Percentiles rank a stretch among this genome's conserved stretches.
These are phyloP conservation scores for Catharus minimus DNA, from an alignment of 2,113 vertebrate genomes.

Conservation along the genomic window DNA sequence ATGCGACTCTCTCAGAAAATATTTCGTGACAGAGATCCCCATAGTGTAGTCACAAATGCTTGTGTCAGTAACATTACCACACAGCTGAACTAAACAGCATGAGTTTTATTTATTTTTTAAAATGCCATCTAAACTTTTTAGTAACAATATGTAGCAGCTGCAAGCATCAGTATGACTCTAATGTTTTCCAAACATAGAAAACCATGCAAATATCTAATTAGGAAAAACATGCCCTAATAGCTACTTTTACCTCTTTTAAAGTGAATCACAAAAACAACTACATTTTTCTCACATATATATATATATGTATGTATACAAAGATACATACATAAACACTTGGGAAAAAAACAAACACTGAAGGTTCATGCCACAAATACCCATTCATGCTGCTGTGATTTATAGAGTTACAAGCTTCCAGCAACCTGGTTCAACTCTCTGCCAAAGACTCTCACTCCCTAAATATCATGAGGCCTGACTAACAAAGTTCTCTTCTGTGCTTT, in stretches of 20 bases:
- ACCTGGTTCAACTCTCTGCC: neutral
- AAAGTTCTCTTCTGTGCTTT: neutral
- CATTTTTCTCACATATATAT: neutral
- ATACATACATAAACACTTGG: neutral
- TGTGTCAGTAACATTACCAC: neutral
- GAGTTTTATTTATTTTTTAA: neutral
- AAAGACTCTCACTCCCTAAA: neutral
- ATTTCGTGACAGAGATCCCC: neutral
- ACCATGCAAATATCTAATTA: neutral
- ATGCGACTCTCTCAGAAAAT: neutral
- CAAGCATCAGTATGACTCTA: neutral
- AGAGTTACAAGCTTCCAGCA: neutral
- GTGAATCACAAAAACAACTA: neutral
- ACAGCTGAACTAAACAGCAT: neutral
- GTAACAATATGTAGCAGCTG: neutral
- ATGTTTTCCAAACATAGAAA: neutral
- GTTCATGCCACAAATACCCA: neutral
- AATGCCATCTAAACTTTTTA: neutral
- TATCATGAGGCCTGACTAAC: neutral
- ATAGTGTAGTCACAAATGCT: neutral
- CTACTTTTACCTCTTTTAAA: neutral
- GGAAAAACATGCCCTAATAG: neutral
- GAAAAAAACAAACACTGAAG: neutral
- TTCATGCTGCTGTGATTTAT: neutral
- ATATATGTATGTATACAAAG: neutral